These are phyloP conservation scores for Anas bahamensis DNA, from an alignment of 2,797 vertebrate species.

Conservation along the genomic window DNA sequence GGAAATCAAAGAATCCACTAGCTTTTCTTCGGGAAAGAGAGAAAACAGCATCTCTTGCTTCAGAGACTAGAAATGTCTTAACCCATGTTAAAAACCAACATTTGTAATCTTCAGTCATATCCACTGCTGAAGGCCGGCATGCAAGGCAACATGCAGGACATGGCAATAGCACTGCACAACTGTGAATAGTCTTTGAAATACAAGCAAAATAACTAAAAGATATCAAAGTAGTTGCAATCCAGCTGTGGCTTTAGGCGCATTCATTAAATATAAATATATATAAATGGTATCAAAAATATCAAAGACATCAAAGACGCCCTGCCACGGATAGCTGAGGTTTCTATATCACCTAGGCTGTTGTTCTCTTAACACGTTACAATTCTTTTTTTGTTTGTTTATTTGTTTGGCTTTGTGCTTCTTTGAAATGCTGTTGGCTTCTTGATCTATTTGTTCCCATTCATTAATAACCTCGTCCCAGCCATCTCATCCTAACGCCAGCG, in stretches of 20 bases:
- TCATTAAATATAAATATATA: not conserved
- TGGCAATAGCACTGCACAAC: not conserved
- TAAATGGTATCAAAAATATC: not conserved
- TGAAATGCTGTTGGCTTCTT: not conserved
- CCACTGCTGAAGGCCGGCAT: not conserved
- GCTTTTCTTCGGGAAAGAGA: not conserved
- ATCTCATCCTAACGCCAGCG: fast-evolving
- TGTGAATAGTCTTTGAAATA: not conserved
- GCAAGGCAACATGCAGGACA: not conserved
- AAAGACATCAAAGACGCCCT: not conserved
- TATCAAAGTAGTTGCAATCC: not conserved
- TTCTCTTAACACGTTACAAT: not conserved
- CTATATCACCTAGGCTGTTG: not conserved
- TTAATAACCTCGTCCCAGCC: not conserved
- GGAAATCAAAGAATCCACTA: not conserved
- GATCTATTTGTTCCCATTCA: not conserved
- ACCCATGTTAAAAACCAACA: not conserved
- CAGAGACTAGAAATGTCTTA: too few species aligned
- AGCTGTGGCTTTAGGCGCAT: not conserved
- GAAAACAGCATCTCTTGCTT: not conserved
- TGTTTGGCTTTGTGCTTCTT: not conserved
- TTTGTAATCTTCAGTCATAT: not conserved
- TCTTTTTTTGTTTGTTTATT: fast-evolving
- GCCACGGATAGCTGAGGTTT: not conserved
- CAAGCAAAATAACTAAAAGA: not conserved